Evolutionary conservation across 2,888 invertebrate species (phyloP).

Genomic region (Drosophila maculinotata): DNA sequence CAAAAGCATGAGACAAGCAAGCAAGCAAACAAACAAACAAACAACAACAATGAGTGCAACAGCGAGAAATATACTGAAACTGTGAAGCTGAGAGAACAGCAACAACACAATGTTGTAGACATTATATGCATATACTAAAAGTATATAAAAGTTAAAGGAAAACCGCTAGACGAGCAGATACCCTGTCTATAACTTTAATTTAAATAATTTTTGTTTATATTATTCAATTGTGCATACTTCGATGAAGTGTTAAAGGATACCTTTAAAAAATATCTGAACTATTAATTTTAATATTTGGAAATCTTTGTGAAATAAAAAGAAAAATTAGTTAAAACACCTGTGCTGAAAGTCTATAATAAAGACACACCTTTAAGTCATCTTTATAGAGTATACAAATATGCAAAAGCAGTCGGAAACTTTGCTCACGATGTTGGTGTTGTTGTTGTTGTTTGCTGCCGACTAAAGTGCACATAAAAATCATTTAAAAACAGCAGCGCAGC

Average conservation of each 20-base stretch:
- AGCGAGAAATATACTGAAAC: slow-evolving; percentile 48
- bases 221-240: too few relatives aligned
- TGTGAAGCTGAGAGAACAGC: slow-evolving; percentile 39
- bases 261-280: too few relatives aligned
- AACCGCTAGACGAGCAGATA: neutral
- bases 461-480: slow-evolving; percentile 80
- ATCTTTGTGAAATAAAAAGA: neutral
- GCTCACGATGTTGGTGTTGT: slow-evolving; percentile 2
- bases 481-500: slow-evolving; percentile 70
- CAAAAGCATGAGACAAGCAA: slow-evolving; percentile 47
- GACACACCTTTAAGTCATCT: slow-evolving; percentile 2
- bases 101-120: slow-evolving; percentile 46
- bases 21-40: slow-evolving; percentile 46
- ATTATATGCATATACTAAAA: slow-evolving; percentile 62
- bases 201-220: too few relatives aligned
- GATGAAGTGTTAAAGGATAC: too few relatives aligned
- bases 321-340: too few relatives aligned
- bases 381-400: slow-evolving; percentile 47
- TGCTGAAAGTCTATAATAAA: too few relatives aligned
- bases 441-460: slow-evolving; percentile 30
- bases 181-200: slow-evolving; percentile 7
- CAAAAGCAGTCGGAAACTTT: slow-evolving; percentile 12
- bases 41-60: slow-evolving; percentile 39
- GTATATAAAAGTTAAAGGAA: slow-evolving; percentile 2
- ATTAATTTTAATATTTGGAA: too few relatives aligned